Evolutionary conservation across 2,888 invertebrate species (phyloP).

Genomic region (Cactoblastis cactorum): DNA sequence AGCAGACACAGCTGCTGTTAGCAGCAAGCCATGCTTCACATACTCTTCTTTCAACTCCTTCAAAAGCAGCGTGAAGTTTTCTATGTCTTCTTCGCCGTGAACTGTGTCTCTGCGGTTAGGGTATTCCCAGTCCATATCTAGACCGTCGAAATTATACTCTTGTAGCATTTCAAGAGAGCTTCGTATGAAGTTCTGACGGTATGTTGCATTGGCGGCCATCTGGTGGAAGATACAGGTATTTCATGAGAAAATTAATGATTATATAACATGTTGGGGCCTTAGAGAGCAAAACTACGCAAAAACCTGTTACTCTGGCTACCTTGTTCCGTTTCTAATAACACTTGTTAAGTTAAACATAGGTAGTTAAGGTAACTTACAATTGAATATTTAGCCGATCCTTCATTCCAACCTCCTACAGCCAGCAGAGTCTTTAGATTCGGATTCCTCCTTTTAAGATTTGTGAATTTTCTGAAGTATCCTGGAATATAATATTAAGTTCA

Average conservation of each 20-base stretch:
- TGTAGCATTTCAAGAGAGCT: conserved; percentile 76
- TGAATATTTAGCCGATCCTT: conserved; percentile 81
- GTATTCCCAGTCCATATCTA: conserved; percentile 88
- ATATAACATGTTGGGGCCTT: too few species aligned
- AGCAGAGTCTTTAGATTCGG: conserved; percentile 77
- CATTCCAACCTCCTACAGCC: conserved; percentile 86
- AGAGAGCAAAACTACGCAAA: too few species aligned
- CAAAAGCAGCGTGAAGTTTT: conserved; percentile 74
- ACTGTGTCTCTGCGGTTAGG: conserved; percentile 78
- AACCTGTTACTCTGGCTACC: too few species aligned
- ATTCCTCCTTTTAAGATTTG: conserved; percentile 70
- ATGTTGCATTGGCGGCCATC: conserved; percentile 58
- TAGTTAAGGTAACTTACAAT: too few species aligned
- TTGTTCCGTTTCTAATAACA: too few species aligned
- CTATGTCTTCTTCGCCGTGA: conserved; percentile 58
- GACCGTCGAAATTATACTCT: conserved; percentile 82
- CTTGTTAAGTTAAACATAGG: too few species aligned
- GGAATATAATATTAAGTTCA: too few species aligned
- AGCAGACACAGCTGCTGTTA: conserved; percentile 81
- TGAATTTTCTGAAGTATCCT: conserved; percentile 78
- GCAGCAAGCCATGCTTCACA: conserved; percentile 64
- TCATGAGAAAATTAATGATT: too few species aligned
- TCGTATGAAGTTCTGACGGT: conserved; percentile 75
- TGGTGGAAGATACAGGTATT: too few species aligned
- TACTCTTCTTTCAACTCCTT: conserved; percentile 78